Base-by-base conservation (phyloP, 2,113 vertebrate genomes). In the Entomyzon cyanotis region DNA sequence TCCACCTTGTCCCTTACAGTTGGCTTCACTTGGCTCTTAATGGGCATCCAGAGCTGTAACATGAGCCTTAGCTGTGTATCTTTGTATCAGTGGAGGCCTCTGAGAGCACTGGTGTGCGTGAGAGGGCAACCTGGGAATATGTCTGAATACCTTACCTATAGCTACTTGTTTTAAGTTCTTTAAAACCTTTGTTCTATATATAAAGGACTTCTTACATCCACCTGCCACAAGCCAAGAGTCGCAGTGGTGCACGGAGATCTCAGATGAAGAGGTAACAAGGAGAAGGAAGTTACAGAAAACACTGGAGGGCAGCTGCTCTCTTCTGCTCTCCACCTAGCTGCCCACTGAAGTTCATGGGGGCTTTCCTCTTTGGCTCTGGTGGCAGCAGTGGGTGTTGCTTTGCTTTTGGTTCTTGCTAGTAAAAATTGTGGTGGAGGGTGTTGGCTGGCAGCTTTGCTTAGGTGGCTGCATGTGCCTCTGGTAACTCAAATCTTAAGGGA, bases 191-290 rank as follows among this genome's bases (percentile, higher is more conserved):
- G 95, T 98, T 98, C 97, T 98, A 82, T 97, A 95, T 96, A 94
- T 97, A 95, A 99, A 99, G 99, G 98, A 97, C 98, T 97, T 98
- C 98, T 97, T 99, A 98, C 98, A 92, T 98, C 97, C 98, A 98
- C 98, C 96, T 84, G 96, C 98, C 99, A 5, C 95, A 97, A 97
- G 95, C 94, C 94, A 98, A 99, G 99, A 98, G 44, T 91, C 96
- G 52, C 91, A 96, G 92, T 58, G 96, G 97, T 90, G 97, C 94
- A 95, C 20, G 71, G 91, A 95, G 37, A 85, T 89, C 96, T 91
- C 96, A 90, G 91, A 95, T 97, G 79, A 98, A 97, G 98, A 99
- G 99, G 99, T 99, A 98, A 99, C 94, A 24, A 71, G 37, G 67
- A 89, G 52, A 58, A 50, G 56, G 62, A 88, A 46, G 41, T 62